A percentile compares a stretch with the other conserved stretches of the same genome.
phyloP scores from a whole-genome alignment of 1,140 invertebrate genomes.

The Agrilus planipennis region DNA sequence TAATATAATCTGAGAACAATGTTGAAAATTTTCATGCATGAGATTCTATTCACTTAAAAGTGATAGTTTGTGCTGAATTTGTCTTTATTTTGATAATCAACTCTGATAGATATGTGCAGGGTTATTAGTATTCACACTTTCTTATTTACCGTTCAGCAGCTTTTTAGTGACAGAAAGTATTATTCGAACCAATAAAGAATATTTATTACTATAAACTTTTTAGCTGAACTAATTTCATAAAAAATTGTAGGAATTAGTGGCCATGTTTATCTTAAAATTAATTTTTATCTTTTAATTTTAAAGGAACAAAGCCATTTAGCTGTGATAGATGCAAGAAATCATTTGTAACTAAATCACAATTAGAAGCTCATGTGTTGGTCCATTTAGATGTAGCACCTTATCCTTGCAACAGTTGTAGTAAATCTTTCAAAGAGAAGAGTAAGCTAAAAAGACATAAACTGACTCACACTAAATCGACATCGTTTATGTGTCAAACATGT shows the following conservation, averaged over 20 bases:
- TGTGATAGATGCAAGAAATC: slow-evolving; percentile 27
- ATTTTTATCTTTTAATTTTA: slow-evolving; percentile 20
- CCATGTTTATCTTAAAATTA: slow-evolving; percentile 1
- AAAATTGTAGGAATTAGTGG: neutral
- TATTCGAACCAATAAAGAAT: too few species aligned
- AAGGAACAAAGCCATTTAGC: slow-evolving; percentile 32
- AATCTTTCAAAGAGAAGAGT: slow-evolving; percentile 24
- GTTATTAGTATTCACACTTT: too few species aligned
- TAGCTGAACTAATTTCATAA: too few species aligned
- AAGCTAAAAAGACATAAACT: slow-evolving; percentile 28
- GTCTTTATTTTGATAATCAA: neutral
- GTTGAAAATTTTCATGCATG: too few species aligned
- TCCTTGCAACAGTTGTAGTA: slow-evolving; percentile 26
- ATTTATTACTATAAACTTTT: too few species aligned
- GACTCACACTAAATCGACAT: slow-evolving; percentile 22
- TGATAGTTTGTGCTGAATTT: too few species aligned
- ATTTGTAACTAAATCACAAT: slow-evolving; percentile 29
- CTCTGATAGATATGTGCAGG: too few species aligned
- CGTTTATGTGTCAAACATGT: slow-evolving; percentile 34
- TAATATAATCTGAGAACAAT: too few species aligned
- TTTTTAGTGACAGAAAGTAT: too few species aligned
- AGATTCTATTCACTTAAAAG: too few species aligned
- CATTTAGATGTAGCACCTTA: slow-evolving; percentile 28
- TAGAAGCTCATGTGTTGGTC: slow-evolving; percentile 25
- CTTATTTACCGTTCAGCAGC: too few species aligned